Evolutionary conservation across 1,140 invertebrate genomes (phyloP).

Genomic region (Calliphora vicina): DNA sequence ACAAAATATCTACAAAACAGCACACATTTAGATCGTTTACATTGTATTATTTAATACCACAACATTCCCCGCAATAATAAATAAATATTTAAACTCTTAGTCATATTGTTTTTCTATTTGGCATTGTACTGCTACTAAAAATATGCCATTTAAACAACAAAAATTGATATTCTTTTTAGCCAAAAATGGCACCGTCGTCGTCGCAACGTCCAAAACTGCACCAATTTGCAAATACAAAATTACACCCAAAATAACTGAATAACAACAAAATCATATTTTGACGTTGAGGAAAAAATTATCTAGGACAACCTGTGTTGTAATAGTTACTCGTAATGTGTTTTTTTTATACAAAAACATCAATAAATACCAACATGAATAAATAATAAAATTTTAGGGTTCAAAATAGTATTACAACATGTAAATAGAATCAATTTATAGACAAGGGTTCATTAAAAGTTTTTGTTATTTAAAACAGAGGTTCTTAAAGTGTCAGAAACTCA

Average conservation of each 20-base stretch:
- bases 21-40: neutral
- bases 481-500: too few species aligned
- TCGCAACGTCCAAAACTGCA: neutral
- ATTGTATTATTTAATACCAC: neutral
- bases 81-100: neutral
- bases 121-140: neutral
- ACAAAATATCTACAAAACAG: neutral
- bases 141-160: neutral
- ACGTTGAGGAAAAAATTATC: neutral
- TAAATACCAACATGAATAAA: neutral
- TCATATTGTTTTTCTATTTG: neutral
- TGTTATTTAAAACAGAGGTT: too few species aligned
- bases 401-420: neutral
- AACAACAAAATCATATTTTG: neutral
- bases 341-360: neutral
- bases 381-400: neutral
- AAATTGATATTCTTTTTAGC: neutral
- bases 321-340: neutral
- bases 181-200: neutral
- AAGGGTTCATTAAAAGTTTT: neutral
- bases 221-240: neutral
- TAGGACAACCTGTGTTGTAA: slow-evolving; percentile 32
- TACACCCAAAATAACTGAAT: neutral
- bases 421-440: neutral
- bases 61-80: neutral